phyloP scores from a whole-genome alignment of 2,113 vertebrate genomes.

The Onychostruthus taczanowskii region DNA sequence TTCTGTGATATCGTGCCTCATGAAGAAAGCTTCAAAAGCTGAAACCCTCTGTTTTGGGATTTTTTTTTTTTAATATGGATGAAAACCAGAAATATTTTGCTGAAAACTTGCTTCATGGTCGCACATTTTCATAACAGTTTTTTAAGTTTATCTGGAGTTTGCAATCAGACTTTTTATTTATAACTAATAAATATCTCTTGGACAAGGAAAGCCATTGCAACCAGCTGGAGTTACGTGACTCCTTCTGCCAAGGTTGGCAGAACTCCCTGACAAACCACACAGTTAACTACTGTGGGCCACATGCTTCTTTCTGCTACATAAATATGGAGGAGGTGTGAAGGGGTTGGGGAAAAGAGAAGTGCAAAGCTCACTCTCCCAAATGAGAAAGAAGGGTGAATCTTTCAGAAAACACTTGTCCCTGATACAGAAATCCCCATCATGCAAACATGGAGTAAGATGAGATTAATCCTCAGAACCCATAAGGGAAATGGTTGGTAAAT shows the following conservation, averaged over 20 bases:
- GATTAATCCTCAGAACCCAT: background rate
- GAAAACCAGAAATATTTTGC: background rate
- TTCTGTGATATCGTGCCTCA: background rate
- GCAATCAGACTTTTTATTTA: slow-evolving; percentile 6
- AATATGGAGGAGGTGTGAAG: slow-evolving; percentile 34
- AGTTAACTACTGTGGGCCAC: background rate
- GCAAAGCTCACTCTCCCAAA: background rate
- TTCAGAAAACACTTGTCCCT: background rate
- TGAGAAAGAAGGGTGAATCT: background rate
- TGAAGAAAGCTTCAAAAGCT: background rate
- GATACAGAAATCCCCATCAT: background rate
- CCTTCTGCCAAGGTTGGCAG: slow-evolving; percentile 49
- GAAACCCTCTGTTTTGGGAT: background rate
- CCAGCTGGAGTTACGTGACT: slow-evolving; percentile 42
- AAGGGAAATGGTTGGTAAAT: background rate
- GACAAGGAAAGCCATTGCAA: background rate
- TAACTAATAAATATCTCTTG: slow-evolving; percentile 25
- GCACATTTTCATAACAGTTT: background rate
- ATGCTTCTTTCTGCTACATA: slow-evolving; percentile 28
- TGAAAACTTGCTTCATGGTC: background rate
- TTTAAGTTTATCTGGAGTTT: background rate
- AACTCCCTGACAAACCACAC: background rate
- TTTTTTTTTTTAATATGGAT: background rate
- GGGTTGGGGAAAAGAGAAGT: background rate
- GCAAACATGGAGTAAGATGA: background rate